Evolutionary conservation across 2,888 invertebrate species (phyloP).

Genomic region (Elysia crispata): DNA sequence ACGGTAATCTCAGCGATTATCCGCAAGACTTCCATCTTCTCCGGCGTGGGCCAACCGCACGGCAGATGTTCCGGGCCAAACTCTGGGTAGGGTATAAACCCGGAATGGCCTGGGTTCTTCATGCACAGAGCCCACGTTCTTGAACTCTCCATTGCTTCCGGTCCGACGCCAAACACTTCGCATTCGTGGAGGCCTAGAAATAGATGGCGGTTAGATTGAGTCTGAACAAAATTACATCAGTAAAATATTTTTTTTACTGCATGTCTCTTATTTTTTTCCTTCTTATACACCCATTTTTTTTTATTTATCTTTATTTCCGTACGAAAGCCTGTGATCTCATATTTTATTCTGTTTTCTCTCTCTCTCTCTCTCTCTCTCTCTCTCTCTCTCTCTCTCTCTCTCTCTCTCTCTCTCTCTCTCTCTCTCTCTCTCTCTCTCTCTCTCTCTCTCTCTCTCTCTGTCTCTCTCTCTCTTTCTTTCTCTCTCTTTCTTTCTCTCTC

Average conservation of each 20-base stretch:
- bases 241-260: no score
- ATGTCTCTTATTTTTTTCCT: no score
- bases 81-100: constrained; percentile 15
- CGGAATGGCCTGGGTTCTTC: constrained; percentile 25
- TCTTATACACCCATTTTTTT: no score
- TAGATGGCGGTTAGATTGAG: no score
- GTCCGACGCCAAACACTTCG: background rate
- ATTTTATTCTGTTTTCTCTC: background rate
- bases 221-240: no score
- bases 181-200: constrained; percentile 16
- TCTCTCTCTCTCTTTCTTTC: background rate
- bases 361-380: constrained; percentile 13
- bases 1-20: constrained; percentile 1
- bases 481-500: background rate
- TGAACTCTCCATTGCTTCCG: background rate
- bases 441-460: background rate
- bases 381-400: constrained; percentile 21
- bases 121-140: background rate
- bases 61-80: constrained; percentile 14
- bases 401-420: constrained; percentile 20
- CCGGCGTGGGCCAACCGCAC: background rate
- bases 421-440: constrained; percentile 33
- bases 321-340: no score
- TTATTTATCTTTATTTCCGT: no score
- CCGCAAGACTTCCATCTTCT: background rate